phyloP scores from a whole-genome alignment of 1,140 invertebrate genomes.

The Drosophila dunni region DNA sequence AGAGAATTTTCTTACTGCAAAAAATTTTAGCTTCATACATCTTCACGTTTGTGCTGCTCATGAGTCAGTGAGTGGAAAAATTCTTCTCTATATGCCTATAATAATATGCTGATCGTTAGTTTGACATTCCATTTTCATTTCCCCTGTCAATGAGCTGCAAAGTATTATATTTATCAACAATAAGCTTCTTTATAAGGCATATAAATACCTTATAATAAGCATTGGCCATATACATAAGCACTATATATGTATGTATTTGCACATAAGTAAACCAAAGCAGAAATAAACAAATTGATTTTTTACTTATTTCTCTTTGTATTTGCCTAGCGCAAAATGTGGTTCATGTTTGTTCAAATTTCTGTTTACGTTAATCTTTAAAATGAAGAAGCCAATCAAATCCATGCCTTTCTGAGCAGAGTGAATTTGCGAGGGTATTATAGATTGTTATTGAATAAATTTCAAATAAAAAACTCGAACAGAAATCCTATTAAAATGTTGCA shows the following conservation, averaged over 20 bases:
- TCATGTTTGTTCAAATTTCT: conserved; percentile 49
- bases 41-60: too few species aligned
- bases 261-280: conserved; percentile 28
- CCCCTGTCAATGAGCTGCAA: conserved; percentile 1
- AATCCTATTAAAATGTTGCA: too few species aligned
- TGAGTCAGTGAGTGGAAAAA: too few species aligned
- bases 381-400: conserved; percentile 12
- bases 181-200: conserved; percentile 48
- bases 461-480: too few species aligned
- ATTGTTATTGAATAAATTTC: too few species aligned
- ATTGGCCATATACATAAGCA: conserved; percentile 1
- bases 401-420: too few species aligned
- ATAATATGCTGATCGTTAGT: too few species aligned
- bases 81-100: too few species aligned
- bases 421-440: neutral
- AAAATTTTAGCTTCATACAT: too few species aligned
- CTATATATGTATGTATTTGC: neutral
- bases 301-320: conserved; percentile 62
- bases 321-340: conserved; percentile 62
- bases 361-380: conserved; percentile 42
- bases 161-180: conserved; percentile 27
- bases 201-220: conserved; percentile 43
- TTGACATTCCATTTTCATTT: neutral
- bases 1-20: too few species aligned
- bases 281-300: conserved; percentile 67